Percentiles rank a stretch among this genome's conserved stretches.
These are phyloP conservation scores for Drepana arcuata DNA, from an alignment of 1,140 invertebrate genomes.

Conservation along the genomic window DNA sequence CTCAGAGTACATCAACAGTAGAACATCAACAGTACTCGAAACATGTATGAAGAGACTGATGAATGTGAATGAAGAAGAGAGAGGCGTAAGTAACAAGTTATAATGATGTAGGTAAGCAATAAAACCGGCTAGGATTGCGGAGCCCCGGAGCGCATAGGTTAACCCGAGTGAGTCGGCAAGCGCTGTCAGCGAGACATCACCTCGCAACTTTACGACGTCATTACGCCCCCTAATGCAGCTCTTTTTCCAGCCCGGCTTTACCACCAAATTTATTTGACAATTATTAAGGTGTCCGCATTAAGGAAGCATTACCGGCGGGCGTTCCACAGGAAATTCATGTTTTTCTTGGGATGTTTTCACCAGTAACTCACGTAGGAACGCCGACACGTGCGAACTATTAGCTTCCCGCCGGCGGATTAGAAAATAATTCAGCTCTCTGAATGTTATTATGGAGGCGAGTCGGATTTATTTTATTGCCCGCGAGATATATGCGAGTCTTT, in stretches of 20 bases:
- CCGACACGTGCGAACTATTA: conserved; percentile 68
- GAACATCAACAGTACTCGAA: too few relatives aligned
- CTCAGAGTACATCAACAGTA: too few relatives aligned
- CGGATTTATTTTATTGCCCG: conserved; percentile 67
- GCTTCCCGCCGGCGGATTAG: conserved; percentile 59
- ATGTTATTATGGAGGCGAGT: conserved; percentile 60
- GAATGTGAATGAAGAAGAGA: too few relatives aligned
- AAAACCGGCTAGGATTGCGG: too few relatives aligned
- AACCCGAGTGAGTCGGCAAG: too few relatives aligned
- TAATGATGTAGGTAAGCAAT: too few relatives aligned
- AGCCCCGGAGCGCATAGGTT: too few relatives aligned
- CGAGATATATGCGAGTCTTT: conserved; percentile 61
- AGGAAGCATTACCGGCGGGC: conserved; percentile 44
- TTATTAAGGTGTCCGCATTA: conserved; percentile 69
- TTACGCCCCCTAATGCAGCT: conserved; percentile 50
- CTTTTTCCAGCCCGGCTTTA: conserved; percentile 44
- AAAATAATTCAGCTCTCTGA: conserved; percentile 66
- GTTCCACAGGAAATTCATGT: conserved; percentile 55
- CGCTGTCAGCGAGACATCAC: neutral
- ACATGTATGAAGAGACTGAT: too few relatives aligned
- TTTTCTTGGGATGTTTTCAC: conserved; percentile 62
- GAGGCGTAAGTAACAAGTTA: too few relatives aligned
- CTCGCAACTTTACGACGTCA: conserved; percentile 55
- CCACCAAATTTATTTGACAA: conserved; percentile 67
- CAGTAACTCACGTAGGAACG: conserved; percentile 50